Base-by-base conservation (phyloP, 92 coral and sea anemone genomes). In the Porites divaricata region DNA sequence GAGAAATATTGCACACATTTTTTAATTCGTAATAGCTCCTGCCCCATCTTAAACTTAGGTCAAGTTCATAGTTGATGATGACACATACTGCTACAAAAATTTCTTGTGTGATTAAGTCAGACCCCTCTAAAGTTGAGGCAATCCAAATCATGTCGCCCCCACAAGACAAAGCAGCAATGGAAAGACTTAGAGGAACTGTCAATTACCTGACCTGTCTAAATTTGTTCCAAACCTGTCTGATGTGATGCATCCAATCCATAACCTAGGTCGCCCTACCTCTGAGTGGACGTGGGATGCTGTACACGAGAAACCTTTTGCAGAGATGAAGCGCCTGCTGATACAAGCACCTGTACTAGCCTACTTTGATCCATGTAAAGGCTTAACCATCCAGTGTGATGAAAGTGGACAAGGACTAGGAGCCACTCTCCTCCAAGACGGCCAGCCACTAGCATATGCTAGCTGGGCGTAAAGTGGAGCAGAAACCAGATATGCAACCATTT, bases 151-250 rank as follows among this genome's bases (percentile, higher is more conserved):
- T 77, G 85, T 67, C 56, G 48, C 77, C 59, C 0, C 85, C 76
- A 7, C 67, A 10, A 8, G 61, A 71, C 22, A 81, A 69, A 35
- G 77, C 53, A 53, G 70, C 45, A 3, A 56, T 51, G 64, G 76
- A 81, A 45, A 68, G 85, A 28, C 77, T 81, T 56, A 69, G 77
- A 19, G 76, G 85, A 54, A 59, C 85, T 25, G 85, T 81, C 8
- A 70, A 68, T 77, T 81, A 81, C 11, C n/a, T n/a, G n/a, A n/a
- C n/a, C 15, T 59, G 23, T 69, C 77, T 14, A 68, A 25, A 45
- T 68, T 80, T 23, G 53, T 80, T 1, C 77, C 85, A 24, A 54
- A 22, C 50, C 85, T 80, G 25, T n/a, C 76, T 57, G 26, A 56
- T 19, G 53, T 69, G 17, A 80, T 80, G 76, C 49, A 57, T 25